phyloP scores from a whole-genome alignment of 2,888 invertebrate species.

The Metacarcinus magister region DNA sequence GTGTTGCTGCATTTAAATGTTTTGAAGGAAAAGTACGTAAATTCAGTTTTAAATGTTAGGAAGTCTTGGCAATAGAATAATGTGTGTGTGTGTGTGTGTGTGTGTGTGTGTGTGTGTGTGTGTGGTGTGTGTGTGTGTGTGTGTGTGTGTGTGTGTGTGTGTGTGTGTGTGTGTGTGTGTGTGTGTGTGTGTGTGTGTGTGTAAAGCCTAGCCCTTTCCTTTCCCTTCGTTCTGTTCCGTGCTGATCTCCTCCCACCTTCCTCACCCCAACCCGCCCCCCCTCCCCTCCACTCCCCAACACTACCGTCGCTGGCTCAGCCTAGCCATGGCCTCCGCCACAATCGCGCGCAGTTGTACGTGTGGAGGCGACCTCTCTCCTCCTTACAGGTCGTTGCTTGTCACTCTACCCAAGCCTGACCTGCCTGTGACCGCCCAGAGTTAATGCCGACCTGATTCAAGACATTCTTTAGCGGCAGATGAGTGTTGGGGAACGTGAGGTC shows the following conservation, averaged over 20 bases:
- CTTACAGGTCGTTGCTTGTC: slow-evolving; percentile 47
- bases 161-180: slow-evolving; percentile 49
- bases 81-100: too few relatives aligned
- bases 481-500: slow-evolving; percentile 35
- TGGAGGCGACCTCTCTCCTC: slow-evolving; percentile 56
- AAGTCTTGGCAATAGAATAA: too few relatives aligned
- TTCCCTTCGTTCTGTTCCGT: neutral
- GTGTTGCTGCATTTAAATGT: neutral
- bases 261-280: neutral
- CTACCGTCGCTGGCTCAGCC: neutral
- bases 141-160: slow-evolving; percentile 38
- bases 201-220: neutral
- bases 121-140: neutral
- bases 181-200: slow-evolving; percentile 46
- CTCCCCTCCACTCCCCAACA: neutral
- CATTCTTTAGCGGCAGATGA: slow-evolving; percentile 4
- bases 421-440: slow-evolving; percentile 12
- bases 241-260: neutral
- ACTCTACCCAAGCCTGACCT: neutral
- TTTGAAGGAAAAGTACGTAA: neutral
- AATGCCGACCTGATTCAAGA: slow-evolving; percentile 43
- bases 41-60: too few relatives aligned
- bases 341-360: slow-evolving; percentile 61
- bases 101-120: too few relatives aligned
- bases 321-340: slow-evolving; percentile 11